phyloP scores from a whole-genome alignment of 2,888 invertebrate genomes.

The Caenorhabditis sp. region DNA sequence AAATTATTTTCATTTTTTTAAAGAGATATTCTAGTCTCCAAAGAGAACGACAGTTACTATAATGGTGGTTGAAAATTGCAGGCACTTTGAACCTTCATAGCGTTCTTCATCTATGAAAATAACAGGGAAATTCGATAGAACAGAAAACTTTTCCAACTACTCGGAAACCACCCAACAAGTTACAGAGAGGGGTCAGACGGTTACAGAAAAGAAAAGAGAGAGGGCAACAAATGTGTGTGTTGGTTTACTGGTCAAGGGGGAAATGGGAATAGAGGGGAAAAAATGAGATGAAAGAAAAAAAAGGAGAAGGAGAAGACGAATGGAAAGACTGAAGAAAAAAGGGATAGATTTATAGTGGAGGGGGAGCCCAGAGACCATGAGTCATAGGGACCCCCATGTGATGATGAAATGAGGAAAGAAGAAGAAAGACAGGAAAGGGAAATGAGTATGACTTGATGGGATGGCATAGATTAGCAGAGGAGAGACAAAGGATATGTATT shows the following conservation, averaged over 20 bases:
- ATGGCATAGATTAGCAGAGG: too few species aligned
- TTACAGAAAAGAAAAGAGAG: not conserved
- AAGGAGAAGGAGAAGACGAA: constrained; percentile 3
- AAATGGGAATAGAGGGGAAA: constrained; percentile 1
- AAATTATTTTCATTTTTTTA: too few species aligned
- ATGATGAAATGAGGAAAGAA: constrained; percentile 26
- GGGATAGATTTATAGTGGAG: not conserved
- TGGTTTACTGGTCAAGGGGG: constrained; percentile 1
- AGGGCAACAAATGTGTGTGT: constrained; percentile 5
- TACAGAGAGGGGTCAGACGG: not conserved
- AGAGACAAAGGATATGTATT: too few species aligned
- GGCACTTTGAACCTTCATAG: too few species aligned
- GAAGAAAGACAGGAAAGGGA: not conserved
- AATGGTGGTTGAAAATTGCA: too few species aligned
- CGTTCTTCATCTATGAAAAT: not conserved
- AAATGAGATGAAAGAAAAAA: constrained; percentile 16
- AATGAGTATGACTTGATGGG: not conserved
- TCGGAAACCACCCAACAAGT: not conserved
- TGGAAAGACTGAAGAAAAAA: constrained; percentile 3
- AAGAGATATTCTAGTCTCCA: too few species aligned
- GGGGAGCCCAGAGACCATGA: constrained; percentile 2
- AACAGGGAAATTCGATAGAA: not conserved
- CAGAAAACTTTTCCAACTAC: not conserved
- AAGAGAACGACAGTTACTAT: too few species aligned
- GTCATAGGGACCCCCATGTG: constrained; percentile 12